Percentiles rank a stretch among this genome's conserved stretches.
These are phyloP conservation scores for Oreochromis niloticus DNA, from an alignment of 2,113 vertebrate species.

Conservation along the genomic window DNA sequence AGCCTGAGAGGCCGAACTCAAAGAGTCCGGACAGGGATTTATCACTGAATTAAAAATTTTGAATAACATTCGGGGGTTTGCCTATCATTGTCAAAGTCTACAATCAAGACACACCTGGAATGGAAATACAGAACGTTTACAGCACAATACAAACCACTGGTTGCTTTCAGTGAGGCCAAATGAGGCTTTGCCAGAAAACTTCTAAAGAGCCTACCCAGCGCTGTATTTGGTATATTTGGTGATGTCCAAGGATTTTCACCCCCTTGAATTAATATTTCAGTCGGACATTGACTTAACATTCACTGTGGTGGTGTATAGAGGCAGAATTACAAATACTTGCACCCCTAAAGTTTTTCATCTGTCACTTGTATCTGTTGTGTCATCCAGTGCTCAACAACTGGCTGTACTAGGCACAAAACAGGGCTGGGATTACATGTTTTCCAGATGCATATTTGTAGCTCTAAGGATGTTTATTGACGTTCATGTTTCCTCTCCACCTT, in stretches of 20 bases:
- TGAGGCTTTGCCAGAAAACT: not conserved
- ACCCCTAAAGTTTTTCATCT: not conserved
- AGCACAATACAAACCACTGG: not conserved
- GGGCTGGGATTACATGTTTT: not conserved
- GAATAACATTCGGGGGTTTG: no score
- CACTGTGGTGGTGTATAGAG: not conserved
- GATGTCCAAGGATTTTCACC: not conserved
- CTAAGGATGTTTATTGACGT: not conserved
- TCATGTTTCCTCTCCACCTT: not conserved
- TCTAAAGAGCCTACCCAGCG: not conserved
- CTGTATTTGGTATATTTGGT: not conserved
- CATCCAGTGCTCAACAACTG: not conserved
- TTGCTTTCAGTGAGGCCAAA: not conserved
- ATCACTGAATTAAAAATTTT: no score
- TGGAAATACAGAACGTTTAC: not conserved
- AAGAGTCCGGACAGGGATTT: no score
- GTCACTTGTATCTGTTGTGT: not conserved
- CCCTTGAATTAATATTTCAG: not conserved
- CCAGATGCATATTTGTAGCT: not conserved
- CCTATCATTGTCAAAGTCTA: not conserved
- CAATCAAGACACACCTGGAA: not conserved
- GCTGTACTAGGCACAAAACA: not conserved
- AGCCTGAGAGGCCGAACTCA: no score
- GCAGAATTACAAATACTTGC: not conserved
- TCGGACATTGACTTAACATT: not conserved